Conservation (phyloP, 2,888 invertebrate species). For the Ceraclea dissimilis region DNA sequence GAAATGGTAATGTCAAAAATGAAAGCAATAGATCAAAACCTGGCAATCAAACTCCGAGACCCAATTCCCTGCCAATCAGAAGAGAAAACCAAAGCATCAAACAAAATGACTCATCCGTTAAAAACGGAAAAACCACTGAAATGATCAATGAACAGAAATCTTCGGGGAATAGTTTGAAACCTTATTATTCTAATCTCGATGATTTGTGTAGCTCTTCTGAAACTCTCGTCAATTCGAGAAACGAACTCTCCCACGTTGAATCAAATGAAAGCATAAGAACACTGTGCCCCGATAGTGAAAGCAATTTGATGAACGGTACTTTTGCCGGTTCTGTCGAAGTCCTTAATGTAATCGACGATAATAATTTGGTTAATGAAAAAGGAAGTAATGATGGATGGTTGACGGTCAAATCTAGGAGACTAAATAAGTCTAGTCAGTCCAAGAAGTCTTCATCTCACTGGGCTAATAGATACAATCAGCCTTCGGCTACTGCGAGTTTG, state of each 20-base stretch:
- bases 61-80: constrained; percentile 14
- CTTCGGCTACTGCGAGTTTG: constrained; percentile 74
- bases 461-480: constrained; percentile 72
- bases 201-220: constrained; percentile 49
- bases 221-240: constrained; percentile 40
- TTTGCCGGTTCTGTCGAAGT: constrained; percentile 43
- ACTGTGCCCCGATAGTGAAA: constrained; percentile 40
- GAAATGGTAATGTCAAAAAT: constrained; percentile 29
- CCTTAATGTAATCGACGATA: constrained; percentile 38
- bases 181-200: constrained; percentile 28
- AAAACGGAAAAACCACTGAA: constrained; percentile 11
- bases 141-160: constrained; percentile 8
- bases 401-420: constrained; percentile 72
- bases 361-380: constrained; percentile 33
- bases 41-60: constrained; percentile 9
- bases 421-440: constrained; percentile 47
- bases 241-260: constrained; percentile 43
- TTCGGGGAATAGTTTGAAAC: constrained; percentile 7
- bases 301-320: constrained; percentile 31
- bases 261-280: constrained; percentile 46
- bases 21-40: constrained; percentile 15
- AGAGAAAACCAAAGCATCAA: constrained; percentile 15
- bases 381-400: constrained; percentile 72
- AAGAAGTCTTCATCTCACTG: constrained; percentile 60
- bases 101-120: neutral